These are phyloP conservation scores for Antheraea yamamai DNA, from an alignment of 2,888 invertebrate species.

Conservation along the genomic window DNA sequence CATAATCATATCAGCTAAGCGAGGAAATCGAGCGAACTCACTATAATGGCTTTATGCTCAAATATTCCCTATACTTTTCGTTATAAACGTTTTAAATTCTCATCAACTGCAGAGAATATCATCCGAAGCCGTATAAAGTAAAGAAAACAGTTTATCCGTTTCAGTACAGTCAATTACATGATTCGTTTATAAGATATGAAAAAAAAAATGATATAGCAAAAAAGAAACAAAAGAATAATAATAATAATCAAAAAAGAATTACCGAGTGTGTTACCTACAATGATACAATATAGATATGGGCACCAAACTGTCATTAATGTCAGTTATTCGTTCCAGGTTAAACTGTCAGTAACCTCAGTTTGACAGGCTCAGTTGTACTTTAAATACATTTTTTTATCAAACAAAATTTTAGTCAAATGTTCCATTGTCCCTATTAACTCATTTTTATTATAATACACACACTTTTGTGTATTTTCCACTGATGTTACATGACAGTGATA, in stretches of 20 bases:
- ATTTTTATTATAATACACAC: too few relatives aligned
- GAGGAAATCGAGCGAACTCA: neutral
- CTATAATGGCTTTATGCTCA: neutral
- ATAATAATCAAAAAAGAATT: constrained; percentile 38
- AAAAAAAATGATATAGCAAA: constrained; percentile 37
- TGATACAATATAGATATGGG: constrained; percentile 3
- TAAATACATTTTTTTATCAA: neutral
- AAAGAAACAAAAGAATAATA: constrained; percentile 24
- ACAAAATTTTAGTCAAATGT: neutral
- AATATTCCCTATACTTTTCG: neutral
- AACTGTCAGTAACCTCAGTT: neutral
- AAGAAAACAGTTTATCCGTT: constrained; percentile 37
- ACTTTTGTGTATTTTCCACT: too few relatives aligned
- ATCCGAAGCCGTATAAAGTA: constrained; percentile 25
- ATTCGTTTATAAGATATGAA: constrained; percentile 50
- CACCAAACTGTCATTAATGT: neutral
- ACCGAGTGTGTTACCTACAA: constrained; percentile 30
- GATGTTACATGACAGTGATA: too few relatives aligned
- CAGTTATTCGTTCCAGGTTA: neutral
- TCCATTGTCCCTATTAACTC: neutral
- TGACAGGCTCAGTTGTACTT: neutral
- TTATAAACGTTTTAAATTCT: constrained; percentile 7
- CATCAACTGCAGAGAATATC: constrained; percentile 15
- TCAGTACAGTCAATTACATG: constrained; percentile 45
- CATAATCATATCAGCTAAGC: neutral